These are phyloP conservation scores for Drosophila teissieri DNA, from an alignment of 1,140 invertebrate genomes.

Conservation along the genomic window DNA sequence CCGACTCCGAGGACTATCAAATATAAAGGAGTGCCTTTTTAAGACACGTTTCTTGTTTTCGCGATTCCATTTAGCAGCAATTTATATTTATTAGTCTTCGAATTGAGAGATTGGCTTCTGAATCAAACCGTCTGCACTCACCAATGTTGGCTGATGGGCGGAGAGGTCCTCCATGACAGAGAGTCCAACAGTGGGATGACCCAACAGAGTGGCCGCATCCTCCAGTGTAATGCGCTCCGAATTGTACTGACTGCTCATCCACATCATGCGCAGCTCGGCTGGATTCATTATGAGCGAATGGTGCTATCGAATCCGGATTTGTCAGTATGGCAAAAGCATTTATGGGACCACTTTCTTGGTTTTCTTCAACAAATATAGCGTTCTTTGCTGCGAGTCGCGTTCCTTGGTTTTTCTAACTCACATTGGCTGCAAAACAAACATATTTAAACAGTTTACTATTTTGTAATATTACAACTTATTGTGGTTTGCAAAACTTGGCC, in stretches of 20 bases:
- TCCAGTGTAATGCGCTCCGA: constrained; percentile 79
- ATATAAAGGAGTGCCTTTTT: constrained; percentile 11
- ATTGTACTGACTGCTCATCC: constrained; percentile 88
- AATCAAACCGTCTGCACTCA: constrained; percentile 35
- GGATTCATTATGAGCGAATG: constrained; percentile 77
- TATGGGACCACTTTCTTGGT: constrained; percentile 2
- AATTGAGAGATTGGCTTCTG: constrained; percentile 44
- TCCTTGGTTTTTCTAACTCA: neutral
- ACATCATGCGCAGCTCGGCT: constrained; percentile 89
- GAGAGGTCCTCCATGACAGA: constrained; percentile 82
- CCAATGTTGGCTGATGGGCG: constrained; percentile 72
- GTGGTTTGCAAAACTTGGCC: too few species aligned
- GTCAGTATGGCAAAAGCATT: constrained; percentile 27
- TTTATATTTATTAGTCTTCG: constrained; percentile 47
- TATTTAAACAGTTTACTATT: neutral
- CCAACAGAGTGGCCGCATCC: constrained; percentile 70
- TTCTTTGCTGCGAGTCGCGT: neutral
- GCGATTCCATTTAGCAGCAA: neutral
- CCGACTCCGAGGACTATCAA: constrained; percentile 46
- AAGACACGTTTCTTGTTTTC: constrained; percentile 2
- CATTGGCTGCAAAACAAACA: constrained; percentile 13
- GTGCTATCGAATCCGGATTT: neutral
- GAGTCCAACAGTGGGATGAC: constrained; percentile 73
- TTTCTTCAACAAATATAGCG: constrained; percentile 3
- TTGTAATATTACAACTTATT: too few species aligned